phyloP scores from a whole-genome alignment of 2,888 invertebrate species.

The Alsophila aescularia region DNA sequence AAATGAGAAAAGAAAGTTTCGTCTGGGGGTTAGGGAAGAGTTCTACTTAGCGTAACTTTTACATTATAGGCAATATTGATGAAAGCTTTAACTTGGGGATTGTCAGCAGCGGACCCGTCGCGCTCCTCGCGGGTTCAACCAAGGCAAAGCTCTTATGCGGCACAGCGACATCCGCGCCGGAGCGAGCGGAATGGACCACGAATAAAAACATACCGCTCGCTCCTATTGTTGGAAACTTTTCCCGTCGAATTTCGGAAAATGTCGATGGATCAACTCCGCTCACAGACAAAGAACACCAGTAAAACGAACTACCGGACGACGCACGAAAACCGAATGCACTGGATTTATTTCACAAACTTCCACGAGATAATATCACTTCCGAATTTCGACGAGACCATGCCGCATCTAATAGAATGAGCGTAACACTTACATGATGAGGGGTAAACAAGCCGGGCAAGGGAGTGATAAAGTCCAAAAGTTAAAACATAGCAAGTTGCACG shows the following conservation, averaged over 20 bases:
- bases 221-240: constrained; percentile 66
- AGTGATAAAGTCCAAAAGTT: constrained; percentile 78
- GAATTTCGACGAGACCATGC: constrained; percentile 74
- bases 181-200: constrained; percentile 58
- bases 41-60: constrained; percentile 70
- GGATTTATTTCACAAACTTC: constrained; percentile 77
- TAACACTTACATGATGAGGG: constrained; percentile 83
- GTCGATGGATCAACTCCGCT: constrained; percentile 58
- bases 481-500: constrained; percentile 81
- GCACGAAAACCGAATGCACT: constrained; percentile 65
- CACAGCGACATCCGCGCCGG: constrained; percentile 52
- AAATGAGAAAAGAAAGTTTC: constrained; percentile 60
- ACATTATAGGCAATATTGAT: constrained; percentile 65
- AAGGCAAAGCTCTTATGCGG: constrained; percentile 72
- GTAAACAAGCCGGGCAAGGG: constrained; percentile 83
- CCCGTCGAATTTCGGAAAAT: constrained; percentile 80
- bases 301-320: constrained; percentile 45
- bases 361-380: constrained; percentile 73
- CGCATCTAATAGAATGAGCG: constrained; percentile 78
- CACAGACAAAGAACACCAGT: constrained; percentile 62
- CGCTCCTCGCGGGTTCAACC: constrained; percentile 55
- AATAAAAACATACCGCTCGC: constrained; percentile 63
- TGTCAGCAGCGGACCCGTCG: constrained; percentile 54
- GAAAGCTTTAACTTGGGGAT: constrained; percentile 63
- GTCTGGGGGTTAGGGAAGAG: constrained; percentile 63